Conservation (phyloP, 2,113 vertebrate species). For the Diphyllodes magnificus region DNA sequence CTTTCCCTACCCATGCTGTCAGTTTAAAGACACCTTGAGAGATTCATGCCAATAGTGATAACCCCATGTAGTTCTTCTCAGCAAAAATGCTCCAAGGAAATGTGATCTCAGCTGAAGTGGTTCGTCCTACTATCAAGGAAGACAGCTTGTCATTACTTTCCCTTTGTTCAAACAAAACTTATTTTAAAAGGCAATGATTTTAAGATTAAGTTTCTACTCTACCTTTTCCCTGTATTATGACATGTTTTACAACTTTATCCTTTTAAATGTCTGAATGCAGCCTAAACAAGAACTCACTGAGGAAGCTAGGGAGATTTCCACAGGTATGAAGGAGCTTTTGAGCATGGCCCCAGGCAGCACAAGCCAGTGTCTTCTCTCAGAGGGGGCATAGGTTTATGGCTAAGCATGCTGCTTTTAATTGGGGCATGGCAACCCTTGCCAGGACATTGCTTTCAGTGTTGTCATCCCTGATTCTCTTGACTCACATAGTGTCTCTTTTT, state of each 20-base stretch:
- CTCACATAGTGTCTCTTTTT: background rate
- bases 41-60: background rate
- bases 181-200: background rate
- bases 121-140: background rate
- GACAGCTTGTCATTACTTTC: background rate
- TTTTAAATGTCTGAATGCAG: background rate
- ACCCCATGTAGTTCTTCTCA: background rate
- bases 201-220: background rate
- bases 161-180: background rate
- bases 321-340: background rate
- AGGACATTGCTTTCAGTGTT: background rate
- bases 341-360: background rate
- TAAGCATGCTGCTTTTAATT: background rate
- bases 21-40: background rate
- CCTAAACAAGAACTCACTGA: background rate
- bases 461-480: background rate
- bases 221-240: background rate
- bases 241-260: background rate
- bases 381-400: background rate
- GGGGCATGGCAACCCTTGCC: background rate
- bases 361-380: rapidly evolving
- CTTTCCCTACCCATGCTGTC: background rate
- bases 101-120: background rate
- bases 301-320: background rate
- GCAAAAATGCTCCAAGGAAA: background rate